phyloP scores from a whole-genome alignment of 1,140 invertebrate species.

The Lethrus apterus region DNA sequence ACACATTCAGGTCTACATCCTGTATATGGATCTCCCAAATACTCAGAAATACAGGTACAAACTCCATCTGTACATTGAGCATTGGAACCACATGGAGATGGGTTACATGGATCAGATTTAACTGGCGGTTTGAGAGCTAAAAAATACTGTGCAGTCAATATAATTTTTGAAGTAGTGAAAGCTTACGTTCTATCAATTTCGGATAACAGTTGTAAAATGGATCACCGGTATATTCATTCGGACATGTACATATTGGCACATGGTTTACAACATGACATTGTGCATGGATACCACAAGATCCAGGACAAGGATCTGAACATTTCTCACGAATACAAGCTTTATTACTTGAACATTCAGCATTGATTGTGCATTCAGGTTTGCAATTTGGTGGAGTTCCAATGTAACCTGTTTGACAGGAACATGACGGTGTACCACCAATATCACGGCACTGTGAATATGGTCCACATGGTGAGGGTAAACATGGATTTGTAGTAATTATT shows the following conservation, averaged over 20 bases:
- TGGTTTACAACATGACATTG: constrained; percentile 70
- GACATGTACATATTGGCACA: constrained; percentile 64
- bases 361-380: constrained; percentile 60
- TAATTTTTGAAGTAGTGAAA: constrained; percentile 1
- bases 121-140: constrained; percentile 38
- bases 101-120: constrained; percentile 60
- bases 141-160: constrained; percentile 18
- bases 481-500: constrained; percentile 45
- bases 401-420: constrained; percentile 54
- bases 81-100: constrained; percentile 70
- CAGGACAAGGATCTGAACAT: constrained; percentile 64
- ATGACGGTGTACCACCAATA: constrained; percentile 51
- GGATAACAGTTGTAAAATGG: constrained; percentile 58
- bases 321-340: constrained; percentile 64
- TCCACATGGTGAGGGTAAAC: constrained; percentile 62
- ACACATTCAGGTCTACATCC: constrained; percentile 58
- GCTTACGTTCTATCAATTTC: constrained; percentile 41
- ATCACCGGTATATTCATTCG: constrained; percentile 54
- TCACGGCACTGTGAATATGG: constrained; percentile 59
- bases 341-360: constrained; percentile 59
- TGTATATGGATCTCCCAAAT: constrained; percentile 55
- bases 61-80: constrained; percentile 57
- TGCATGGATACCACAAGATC: constrained; percentile 63
- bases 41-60: constrained; percentile 54
- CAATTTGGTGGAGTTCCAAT: constrained; percentile 65